Base-by-base conservation (phyloP, 2,113 vertebrate species). In the Grantiella picta region DNA sequence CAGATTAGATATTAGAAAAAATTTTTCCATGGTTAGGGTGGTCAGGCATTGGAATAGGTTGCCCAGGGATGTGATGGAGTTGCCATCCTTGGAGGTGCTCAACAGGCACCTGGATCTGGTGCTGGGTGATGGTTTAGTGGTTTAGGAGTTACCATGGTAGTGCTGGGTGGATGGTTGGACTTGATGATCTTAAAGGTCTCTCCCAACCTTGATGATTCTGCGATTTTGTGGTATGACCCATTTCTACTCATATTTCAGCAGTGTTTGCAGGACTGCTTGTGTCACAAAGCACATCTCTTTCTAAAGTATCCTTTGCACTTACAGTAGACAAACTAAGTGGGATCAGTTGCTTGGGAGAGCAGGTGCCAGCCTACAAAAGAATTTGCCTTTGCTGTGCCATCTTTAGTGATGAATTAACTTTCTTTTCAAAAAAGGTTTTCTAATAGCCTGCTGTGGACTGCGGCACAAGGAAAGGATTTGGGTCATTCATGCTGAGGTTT, bases 401-500 rank as follows among this genome's bases (percentile, higher is more conserved):
- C 54, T 83, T 83, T 63, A n/a, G 36, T 16, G n/a, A 82, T 90
- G 71, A 91, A 89, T 88, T 91, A 59, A 84, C 44, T 89, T 79
- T 10, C 11, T 59, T 77, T 88, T 27, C 14, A 23, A 79, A 44
- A 64, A 68, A 47, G 29, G 27, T 45, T 91, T 89, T 90, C 57
- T 89, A 82, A 68, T 86, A 66, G 47, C 82, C 82, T 95, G 76
- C 91, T 94, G 93, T 54, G 90, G 86, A 80, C 85, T 92, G 79
- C 10, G 0, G 85, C 87, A 92, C 90, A 95, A 92, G 87, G 87
- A 94, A 86, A 5, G 83, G 87, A 96, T 95, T 92, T 95, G 85
- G 94, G 91, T 97, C 87, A 83, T 90, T 96, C 93, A 75, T 75
- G 90, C 87, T 89, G 95, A 89, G 93, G 86, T 88, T 88, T 75